A percentile compares a stretch with the other conserved stretches of the same genome.
phyloP scores from a whole-genome alignment of 53 echinoderm and acorn worm species.

The Stichopus horrens region DNA sequence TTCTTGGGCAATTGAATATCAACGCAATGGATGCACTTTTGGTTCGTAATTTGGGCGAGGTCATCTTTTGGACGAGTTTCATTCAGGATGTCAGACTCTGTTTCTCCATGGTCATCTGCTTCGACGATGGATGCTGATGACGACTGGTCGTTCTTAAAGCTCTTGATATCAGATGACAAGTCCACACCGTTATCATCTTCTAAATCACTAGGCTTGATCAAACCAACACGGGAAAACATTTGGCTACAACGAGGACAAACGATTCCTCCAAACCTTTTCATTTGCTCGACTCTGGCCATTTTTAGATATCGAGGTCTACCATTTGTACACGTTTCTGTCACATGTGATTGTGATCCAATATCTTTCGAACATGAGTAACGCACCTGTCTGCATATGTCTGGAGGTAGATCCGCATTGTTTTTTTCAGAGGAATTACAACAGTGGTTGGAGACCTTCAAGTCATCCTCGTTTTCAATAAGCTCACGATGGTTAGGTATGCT shows the following conservation, averaged over 20 bases:
- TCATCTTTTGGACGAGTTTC: neutral
- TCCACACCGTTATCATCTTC: neutral
- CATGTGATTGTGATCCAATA: neutral
- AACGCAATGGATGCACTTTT: neutral
- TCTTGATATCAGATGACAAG: neutral
- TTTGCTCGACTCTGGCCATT: conserved; percentile 41
- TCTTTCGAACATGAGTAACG: neutral
- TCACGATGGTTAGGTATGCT: neutral
- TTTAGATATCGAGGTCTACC: conserved; percentile 2
- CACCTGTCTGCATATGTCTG: neutral
- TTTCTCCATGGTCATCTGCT: neutral
- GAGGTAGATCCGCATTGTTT: neutral
- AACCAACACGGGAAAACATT: conserved; percentile 19
- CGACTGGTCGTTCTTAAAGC: neutral
- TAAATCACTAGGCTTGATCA: conserved; percentile 17
- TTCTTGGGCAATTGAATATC: neutral
- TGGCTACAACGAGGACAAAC: conserved; percentile 59
- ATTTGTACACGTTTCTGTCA: neutral
- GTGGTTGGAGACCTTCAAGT: neutral
- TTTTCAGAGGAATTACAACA: neutral
- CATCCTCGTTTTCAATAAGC: neutral
- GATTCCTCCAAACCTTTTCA: conserved; percentile 44
- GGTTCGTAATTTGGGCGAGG: neutral
- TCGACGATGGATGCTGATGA: neutral
- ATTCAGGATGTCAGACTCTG: neutral